Conservation (phyloP, 1,140 invertebrate genomes). For the Tribolium castaneum region DNA sequence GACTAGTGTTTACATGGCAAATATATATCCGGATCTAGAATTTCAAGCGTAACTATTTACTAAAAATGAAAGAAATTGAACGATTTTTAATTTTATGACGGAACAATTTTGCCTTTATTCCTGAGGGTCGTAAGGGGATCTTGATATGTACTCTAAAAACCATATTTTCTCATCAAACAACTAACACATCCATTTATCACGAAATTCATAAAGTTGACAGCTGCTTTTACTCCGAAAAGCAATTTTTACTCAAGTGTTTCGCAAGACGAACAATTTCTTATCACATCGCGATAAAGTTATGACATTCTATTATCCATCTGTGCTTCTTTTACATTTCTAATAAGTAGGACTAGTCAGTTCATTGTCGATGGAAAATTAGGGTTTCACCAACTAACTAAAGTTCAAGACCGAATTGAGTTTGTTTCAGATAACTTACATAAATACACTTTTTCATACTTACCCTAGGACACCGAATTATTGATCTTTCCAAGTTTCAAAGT, state of each 20-base stretch:
- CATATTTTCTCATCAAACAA: background rate
- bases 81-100: too few relatives aligned
- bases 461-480: background rate
- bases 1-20: background rate
- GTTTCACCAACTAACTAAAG: too few relatives aligned
- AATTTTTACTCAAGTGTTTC: background rate
- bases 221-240: background rate
- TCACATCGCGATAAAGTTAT: background rate
- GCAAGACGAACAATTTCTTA: background rate
- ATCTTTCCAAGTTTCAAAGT: background rate
- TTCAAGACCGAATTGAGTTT: too few relatives aligned
- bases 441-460: background rate
- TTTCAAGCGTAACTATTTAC: too few relatives aligned
- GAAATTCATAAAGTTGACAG: background rate
- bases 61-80: too few relatives aligned
- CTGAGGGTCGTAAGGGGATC: too few relatives aligned
- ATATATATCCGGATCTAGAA: background rate
- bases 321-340: background rate
- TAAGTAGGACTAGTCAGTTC: background rate
- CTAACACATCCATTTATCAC: background rate
- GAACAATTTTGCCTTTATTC: too few relatives aligned
- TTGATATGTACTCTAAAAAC: background rate
- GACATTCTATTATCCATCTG: background rate
- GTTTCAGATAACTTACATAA: background rate
- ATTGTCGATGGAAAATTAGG: too few relatives aligned